phyloP scores from a whole-genome alignment of 2,797 vertebrate genomes.

The Sebastiscus tertius region DNA sequence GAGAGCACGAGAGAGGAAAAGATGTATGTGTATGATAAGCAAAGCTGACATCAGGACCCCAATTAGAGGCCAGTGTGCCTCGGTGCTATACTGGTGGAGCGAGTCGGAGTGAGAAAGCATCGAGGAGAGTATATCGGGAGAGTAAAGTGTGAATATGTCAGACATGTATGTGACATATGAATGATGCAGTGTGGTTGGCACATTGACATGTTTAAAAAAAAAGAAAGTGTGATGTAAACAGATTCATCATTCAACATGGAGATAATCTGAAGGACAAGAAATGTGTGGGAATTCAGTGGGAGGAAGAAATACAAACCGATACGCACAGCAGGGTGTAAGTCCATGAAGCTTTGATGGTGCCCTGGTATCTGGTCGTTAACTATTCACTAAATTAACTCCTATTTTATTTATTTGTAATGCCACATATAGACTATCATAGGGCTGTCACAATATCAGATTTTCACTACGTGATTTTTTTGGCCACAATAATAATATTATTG shows the following conservation, averaged over 20 bases:
- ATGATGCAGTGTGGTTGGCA: not conserved
- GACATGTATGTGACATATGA: not conserved
- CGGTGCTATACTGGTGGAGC: conserved; percentile 21
- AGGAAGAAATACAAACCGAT: not conserved
- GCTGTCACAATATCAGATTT: not conserved
- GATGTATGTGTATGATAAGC: conserved; percentile 60
- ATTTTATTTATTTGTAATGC: not conserved
- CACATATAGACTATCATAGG: not conserved
- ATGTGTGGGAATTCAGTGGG: not conserved
- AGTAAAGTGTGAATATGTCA: conserved; percentile 48
- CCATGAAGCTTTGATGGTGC: not conserved
- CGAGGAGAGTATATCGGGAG: conserved; percentile 28
- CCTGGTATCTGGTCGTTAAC: not conserved
- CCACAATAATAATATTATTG: not conserved
- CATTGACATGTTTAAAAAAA: not conserved
- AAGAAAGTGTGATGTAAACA: not conserved
- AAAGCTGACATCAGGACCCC: conserved; percentile 74
- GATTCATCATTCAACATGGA: not conserved
- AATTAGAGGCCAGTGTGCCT: conserved; percentile 74
- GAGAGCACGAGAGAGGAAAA: conserved; percentile 28
- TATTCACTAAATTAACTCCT: not conserved
- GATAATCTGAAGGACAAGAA: not conserved
- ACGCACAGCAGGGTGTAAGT: not conserved
- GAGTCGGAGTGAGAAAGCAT: conserved; percentile 19
- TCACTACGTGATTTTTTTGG: not conserved